Base-by-base conservation (phyloP, 1,140 invertebrate genomes). In the Telenomus remus region DNA sequence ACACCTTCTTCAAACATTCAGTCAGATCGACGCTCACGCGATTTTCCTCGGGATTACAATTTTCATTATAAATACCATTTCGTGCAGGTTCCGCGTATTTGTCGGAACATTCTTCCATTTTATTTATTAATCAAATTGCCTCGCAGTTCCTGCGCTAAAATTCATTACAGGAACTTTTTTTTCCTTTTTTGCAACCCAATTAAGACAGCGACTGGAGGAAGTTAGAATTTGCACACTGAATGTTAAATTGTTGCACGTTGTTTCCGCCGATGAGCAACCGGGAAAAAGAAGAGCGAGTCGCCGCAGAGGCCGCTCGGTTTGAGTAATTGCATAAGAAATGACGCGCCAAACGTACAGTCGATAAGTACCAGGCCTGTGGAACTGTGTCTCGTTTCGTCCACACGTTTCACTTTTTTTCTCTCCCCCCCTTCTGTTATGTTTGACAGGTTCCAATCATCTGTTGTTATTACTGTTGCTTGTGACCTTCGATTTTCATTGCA, bases 241-340 rank as follows among this genome's bases (percentile, higher is more conserved):
- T 74, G 57, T 9, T 50, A 68, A 74, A 63, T 47, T 74, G 61
- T 74, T 34, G 63, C 46, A 68, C 53, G 55, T 56, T 61, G 44
- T 63, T 68, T 74, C 71, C 50, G 50, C 33, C 56, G 46, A 37
- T 16, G 19, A 12, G 54, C 51, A 59, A 61, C 48, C 46, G 49
- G 69, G 68, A 77, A 78, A 78, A n/a, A n/a, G n/a, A n/a, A 78
- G 54, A 73, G 55, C 46, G 69, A 73, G 73, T 64, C 75, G 73
- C 70, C 39, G 54, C 60, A 73, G 69, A 78, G 75, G 64, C 69
- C 65, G 69, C 42, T 27, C 69, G 37, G 54, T 60, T 19, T n/a
- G n/a, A n/a, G 54, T 54, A 68, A 73, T 78, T 78, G 69, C 69
- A 78, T 73, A 78, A 78, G 69, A 73, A 78, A 73, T 73, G 59